phyloP scores from a whole-genome alignment of 2,113 vertebrate genomes.

The Ondatra zibethicus region DNA sequence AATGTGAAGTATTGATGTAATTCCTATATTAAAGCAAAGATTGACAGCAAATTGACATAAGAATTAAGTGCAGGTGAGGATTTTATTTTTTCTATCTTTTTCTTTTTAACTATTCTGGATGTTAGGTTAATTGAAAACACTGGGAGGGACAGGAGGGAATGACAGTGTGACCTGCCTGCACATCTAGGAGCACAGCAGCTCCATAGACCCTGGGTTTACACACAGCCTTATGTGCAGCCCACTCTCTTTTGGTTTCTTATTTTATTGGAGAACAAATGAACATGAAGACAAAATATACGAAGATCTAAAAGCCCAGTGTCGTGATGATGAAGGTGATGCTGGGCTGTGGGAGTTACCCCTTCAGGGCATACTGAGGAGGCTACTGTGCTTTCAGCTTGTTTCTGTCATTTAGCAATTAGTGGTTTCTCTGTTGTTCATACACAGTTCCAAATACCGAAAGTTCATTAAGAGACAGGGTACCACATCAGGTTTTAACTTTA shows the following conservation, averaged over 20 bases:
- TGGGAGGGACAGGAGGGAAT: not conserved
- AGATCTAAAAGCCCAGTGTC: not conserved
- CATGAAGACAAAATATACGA: not conserved
- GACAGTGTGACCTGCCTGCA: not conserved
- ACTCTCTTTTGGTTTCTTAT: conserved; percentile 33
- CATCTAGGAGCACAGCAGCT: conserved; percentile 6
- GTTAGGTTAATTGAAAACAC: conserved; percentile 67
- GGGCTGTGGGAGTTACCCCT: not conserved
- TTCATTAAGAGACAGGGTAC: not conserved
- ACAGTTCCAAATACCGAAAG: not conserved
- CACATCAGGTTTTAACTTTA: conserved; percentile 8
- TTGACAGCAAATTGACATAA: conserved; percentile 87
- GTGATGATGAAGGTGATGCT: not conserved
- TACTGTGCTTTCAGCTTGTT: not conserved
- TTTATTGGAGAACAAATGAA: conserved; percentile 24
- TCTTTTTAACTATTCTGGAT: conserved; percentile 76
- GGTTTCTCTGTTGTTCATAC: not conserved
- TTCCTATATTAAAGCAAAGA: conserved; percentile 90
- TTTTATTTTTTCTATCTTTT: conserved; percentile 80
- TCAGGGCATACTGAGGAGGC: not conserved
- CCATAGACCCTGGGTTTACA: not conserved
- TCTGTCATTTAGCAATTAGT: not conserved
- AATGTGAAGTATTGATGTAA: conserved; percentile 91
- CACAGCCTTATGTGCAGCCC: not conserved
- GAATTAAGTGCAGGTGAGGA: conserved; percentile 87